Conservation (phyloP, 2,888 invertebrate species). For the Gastracanthus pulcherrimus region DNA sequence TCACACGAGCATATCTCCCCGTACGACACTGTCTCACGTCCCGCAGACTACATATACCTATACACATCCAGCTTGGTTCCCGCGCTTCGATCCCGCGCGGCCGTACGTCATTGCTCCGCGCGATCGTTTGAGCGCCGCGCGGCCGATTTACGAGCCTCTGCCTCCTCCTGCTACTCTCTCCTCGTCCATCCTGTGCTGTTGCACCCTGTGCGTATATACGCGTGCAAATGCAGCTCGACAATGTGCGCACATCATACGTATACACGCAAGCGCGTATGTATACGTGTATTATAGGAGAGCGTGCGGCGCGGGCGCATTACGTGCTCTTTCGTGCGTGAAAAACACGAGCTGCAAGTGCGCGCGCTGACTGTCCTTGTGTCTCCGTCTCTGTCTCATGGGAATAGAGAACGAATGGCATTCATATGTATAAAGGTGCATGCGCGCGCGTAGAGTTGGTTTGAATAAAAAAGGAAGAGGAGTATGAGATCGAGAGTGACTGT, state of each 20-base stretch:
- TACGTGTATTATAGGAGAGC: not conserved
- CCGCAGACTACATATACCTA: not conserved
- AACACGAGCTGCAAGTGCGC: not conserved
- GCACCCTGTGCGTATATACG: no score
- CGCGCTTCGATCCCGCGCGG: not conserved
- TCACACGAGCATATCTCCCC: not conserved
- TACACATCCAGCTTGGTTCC: not conserved
- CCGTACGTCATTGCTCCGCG: not conserved
- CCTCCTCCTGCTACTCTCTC: not conserved
- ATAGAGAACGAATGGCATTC: slow-evolving; percentile 24
- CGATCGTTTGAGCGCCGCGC: slow-evolving; percentile 10
- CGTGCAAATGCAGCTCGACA: no score
- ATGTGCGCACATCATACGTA: not conserved
- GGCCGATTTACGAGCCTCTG: slow-evolving; percentile 38
- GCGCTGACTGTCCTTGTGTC: no score
- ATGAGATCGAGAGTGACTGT: not conserved
- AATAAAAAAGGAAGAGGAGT: not conserved
- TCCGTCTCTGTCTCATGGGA: no score
- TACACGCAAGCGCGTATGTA: not conserved
- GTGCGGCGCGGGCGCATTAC: not conserved
- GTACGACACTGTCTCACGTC: not conserved
- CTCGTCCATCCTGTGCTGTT: no score
- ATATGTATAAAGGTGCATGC: not conserved
- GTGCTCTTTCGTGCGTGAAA: slow-evolving; percentile 37
- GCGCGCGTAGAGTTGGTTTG: not conserved